Conservation (phyloP, 92 coral and sea anemone genomes). For the Metridium senile region DNA sequence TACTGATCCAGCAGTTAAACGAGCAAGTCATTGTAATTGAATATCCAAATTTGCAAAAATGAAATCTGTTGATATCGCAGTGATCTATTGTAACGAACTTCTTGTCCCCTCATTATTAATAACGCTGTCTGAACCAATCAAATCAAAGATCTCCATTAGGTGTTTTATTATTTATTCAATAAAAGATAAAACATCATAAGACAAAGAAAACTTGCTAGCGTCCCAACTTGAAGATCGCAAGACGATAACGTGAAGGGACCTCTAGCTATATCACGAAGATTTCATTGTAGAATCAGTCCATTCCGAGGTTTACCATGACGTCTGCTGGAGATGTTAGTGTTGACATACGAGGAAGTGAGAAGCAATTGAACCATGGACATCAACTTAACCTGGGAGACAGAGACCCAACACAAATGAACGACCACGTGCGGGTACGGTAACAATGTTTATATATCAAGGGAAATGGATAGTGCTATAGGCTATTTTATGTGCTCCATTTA, state of each 20-base stretch:
- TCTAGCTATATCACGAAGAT: too few relatives aligned
- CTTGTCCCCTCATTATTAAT: neutral
- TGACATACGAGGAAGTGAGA: conserved; percentile 48
- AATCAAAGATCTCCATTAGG: neutral
- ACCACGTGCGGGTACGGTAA: conserved; percentile 70
- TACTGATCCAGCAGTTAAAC: too few relatives aligned
- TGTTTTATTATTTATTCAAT: conserved; percentile 5
- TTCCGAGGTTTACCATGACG: too few relatives aligned
- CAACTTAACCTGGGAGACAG: conserved; percentile 62
- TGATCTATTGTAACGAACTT: neutral
- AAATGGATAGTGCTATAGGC: neutral
- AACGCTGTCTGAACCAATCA: neutral
- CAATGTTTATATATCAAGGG: neutral
- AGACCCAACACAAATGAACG: conserved; percentile 79
- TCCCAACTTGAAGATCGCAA: too few relatives aligned
- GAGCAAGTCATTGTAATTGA: too few relatives aligned
- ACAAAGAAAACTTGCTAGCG: neutral
- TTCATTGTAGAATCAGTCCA: too few relatives aligned
- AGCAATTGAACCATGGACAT: conserved; percentile 57
- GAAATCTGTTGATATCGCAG: neutral
- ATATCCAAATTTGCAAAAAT: neutral
- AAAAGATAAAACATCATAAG: neutral
- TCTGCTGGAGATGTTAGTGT: conserved; percentile 38
- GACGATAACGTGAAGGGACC: too few relatives aligned
- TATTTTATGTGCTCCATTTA: neutral